These are phyloP conservation scores for Tadarida brasiliensis DNA, from an alignment of 2,797 vertebrate genomes.

Conservation along the genomic window DNA sequence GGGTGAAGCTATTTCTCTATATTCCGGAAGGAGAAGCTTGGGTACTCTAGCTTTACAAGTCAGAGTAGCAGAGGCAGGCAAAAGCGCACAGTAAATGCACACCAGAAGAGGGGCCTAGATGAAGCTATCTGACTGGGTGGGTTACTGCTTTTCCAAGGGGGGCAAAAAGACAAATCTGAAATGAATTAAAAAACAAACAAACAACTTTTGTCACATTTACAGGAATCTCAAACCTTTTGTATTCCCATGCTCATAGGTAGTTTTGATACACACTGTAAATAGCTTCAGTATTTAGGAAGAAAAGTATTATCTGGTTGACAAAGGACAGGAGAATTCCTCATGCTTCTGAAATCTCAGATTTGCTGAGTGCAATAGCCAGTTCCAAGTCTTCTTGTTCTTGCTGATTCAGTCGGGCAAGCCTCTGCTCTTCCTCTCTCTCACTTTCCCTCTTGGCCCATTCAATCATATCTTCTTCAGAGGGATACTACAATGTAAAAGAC, in stretches of 20 bases:
- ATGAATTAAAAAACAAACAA: constrained; percentile 36
- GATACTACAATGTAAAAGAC: constrained; percentile 92
- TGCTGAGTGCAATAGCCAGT: constrained; percentile 99
- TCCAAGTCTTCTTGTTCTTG: constrained; percentile 99
- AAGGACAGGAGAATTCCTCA: constrained; percentile 83
- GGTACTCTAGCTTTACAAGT: constrained; percentile 50
- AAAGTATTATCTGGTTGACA: constrained; percentile 78
- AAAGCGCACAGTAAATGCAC: constrained; percentile 74
- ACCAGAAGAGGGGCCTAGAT: constrained; percentile 50
- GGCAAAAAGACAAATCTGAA: constrained; percentile 56
- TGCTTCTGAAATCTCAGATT: constrained; percentile 98
- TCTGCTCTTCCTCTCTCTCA: constrained; percentile 97
- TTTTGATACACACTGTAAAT: constrained; percentile 87
- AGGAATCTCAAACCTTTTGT: constrained; percentile 85
- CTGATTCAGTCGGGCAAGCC: constrained; percentile 95
- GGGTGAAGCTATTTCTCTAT: constrained; percentile 45
- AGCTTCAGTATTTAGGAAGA: constrained; percentile 84
- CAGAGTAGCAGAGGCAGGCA: constrained; percentile 70
- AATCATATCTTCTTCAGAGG: constrained; percentile 99
- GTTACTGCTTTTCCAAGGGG: constrained; percentile 55
- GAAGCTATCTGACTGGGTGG: constrained; percentile 71
- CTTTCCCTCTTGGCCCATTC: constrained; percentile 99
- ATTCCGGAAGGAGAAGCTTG: constrained; percentile 55
- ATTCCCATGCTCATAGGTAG: constrained; percentile 86
- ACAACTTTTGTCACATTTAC: constrained; percentile 80